Evolutionary conservation across 2,113 vertebrate species (phyloP).

Genomic region (Tachysurus vachellii): DNA sequence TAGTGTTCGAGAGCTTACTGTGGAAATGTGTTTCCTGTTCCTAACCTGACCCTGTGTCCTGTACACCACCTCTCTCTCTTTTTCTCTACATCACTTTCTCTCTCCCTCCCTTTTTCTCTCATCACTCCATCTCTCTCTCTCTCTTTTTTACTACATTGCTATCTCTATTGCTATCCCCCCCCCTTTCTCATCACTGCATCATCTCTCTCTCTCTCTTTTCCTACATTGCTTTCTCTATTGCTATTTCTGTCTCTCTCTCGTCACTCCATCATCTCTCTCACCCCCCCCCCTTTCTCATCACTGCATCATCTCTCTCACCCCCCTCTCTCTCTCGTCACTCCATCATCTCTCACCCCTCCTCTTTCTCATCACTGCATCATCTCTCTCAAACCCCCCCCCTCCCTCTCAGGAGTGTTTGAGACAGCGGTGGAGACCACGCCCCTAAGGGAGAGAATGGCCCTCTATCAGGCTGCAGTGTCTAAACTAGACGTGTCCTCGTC

Average conservation of each 20-base stretch:
- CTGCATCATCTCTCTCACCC: too few relatives aligned
- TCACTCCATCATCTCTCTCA: too few relatives aligned
- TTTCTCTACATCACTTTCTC: too few relatives aligned
- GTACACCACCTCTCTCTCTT: neutral
- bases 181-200: too few relatives aligned
- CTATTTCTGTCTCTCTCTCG: too few relatives aligned
- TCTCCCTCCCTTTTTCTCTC: slow-evolving; percentile 20
- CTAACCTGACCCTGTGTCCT: slow-evolving; percentile 52
- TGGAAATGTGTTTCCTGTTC: slow-evolving; percentile 41
- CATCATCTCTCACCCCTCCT: too few relatives aligned
- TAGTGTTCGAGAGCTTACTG: neutral
- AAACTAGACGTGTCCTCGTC: slow-evolving; percentile 74
- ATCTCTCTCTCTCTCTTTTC: neutral
- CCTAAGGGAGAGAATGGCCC: slow-evolving; percentile 90
- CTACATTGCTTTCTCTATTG: too few relatives aligned
- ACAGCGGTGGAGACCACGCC: slow-evolving; percentile 81
- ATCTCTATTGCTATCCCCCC: too few relatives aligned
- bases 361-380: too few relatives aligned
- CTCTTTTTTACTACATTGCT: too few relatives aligned
- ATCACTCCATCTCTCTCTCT: slow-evolving; percentile 44
- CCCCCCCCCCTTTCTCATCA: too few relatives aligned
- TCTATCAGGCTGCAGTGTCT: slow-evolving; percentile 91
- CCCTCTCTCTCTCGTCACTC: too few relatives aligned
- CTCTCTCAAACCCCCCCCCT: neutral
- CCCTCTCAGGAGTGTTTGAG: slow-evolving; percentile 56